Evolutionary conservation across 2,888 invertebrate species (phyloP).

Genomic region (Cybosia mesomella): DNA sequence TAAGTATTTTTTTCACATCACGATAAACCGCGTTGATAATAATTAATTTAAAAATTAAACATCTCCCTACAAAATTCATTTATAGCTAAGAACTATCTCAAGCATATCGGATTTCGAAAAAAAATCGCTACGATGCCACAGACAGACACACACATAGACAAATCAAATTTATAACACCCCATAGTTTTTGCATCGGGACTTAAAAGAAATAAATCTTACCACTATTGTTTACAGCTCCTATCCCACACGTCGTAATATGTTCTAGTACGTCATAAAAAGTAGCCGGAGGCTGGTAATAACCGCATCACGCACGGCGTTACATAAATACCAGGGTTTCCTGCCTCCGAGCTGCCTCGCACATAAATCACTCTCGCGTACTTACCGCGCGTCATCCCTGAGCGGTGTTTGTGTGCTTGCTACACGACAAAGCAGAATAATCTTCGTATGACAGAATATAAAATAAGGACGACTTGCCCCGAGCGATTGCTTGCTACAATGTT

Average conservation of each 20-base stretch:
- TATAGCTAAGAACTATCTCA: no score
- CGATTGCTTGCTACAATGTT: not conserved
- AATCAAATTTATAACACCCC: no score
- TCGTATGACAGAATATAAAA: not conserved
- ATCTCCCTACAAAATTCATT: no score
- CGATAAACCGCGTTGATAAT: no score
- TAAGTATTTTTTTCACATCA: no score
- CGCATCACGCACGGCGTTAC: slow-evolving; percentile 12
- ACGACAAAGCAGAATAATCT: not conserved
- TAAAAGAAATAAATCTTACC: not conserved
- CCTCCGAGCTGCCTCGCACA: slow-evolving; percentile 6
- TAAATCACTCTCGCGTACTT: slow-evolving; percentile 11
- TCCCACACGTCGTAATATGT: not conserved
- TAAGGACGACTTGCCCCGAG: not conserved
- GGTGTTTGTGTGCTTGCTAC: slow-evolving; percentile 3
- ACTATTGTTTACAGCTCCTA: not conserved
- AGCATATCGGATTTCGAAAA: no score
- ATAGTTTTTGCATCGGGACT: no score
- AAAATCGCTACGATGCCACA: no score
- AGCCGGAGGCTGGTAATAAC: slow-evolving; percentile 7
- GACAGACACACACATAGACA: no score
- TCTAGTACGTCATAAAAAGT: not conserved
- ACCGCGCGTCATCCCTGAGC: slow-evolving; percentile 5
- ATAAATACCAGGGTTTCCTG: slow-evolving; percentile 12
- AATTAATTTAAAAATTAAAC: no score